Evolutionary conservation across 2,888 invertebrate genomes (phyloP).

Genomic region (Syrphus vitripennis): DNA sequence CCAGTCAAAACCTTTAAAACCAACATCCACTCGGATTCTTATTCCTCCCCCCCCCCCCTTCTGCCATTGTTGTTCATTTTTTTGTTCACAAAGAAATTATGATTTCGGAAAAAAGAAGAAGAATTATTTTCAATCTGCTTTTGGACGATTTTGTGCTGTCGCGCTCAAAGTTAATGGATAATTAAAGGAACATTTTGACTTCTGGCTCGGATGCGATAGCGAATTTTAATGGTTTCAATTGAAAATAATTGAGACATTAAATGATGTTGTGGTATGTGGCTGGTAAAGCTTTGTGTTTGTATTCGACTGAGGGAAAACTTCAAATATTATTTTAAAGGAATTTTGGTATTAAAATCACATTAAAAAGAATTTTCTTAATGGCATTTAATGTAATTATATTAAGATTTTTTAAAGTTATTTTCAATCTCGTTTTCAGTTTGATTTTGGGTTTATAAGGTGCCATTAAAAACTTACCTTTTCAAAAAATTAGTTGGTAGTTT

Average conservation of each 20-base stretch:
- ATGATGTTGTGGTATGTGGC: not conserved
- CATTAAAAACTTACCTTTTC: not conserved
- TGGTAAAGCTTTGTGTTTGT: not conserved
- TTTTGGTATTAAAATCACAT: not conserved
- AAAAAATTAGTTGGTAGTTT: not conserved
- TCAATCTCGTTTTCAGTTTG: no score
- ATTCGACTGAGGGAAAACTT: not conserved
- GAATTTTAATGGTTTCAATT: slow-evolving; percentile 20
- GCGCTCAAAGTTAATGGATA: slow-evolving; percentile 34
- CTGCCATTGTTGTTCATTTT: not conserved
- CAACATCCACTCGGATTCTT: slow-evolving; percentile 12
- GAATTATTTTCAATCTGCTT: slow-evolving; percentile 55
- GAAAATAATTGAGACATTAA: slow-evolving; percentile 10
- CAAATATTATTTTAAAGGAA: not conserved
- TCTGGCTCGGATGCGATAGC: slow-evolving; percentile 18
- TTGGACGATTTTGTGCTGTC: slow-evolving; percentile 9
- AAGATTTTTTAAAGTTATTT: no score
- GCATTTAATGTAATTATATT: not conserved
- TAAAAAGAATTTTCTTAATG: not conserved
- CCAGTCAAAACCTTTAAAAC: slow-evolving; percentile 16
- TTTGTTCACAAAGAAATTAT: slow-evolving; percentile 27
- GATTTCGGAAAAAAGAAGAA: slow-evolving; percentile 33
- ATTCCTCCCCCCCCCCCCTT: not conserved
- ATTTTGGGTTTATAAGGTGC: no score
- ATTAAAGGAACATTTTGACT: slow-evolving; percentile 27